Evolutionary conservation across 2,113 vertebrate genomes (phyloP), one percentile per base, ranked within the genome.

Genomic region (Leptobrachium ailaonicum): DNA sequence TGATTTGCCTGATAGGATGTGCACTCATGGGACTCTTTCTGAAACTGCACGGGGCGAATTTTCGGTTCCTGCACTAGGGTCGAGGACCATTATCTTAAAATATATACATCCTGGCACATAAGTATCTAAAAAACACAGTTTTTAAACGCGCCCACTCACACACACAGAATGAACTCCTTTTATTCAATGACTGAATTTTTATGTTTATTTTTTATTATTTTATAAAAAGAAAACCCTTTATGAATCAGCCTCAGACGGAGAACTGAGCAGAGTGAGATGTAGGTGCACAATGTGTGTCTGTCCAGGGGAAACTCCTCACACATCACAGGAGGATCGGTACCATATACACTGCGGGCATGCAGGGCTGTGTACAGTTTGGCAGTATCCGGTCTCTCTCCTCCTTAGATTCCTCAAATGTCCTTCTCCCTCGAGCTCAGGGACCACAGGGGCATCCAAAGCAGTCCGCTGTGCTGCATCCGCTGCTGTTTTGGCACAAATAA

Each of bases 331-430:
- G 54, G 79, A 81, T 81, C 64, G 47, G 64, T 69, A 64, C 53
- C 66, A 20, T 75, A 81, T 75, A 81, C 72, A 75, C 71, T 74
- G 71, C 79, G 41, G 50, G 79, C 79, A 81, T 81, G 79, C 79
- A 81, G 79, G 70, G 53, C 42, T 75, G 71, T 74, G 71, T 74
- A 75, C 71, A 68, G 64, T 81, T 64, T 81, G 72, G 79, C 71
- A 68, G 72, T 81, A 75, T 75, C 41, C 71, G 45, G 45, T 50
- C 64, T 67, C 4, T 69, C 13, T 73, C 72, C 64, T 56, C 50
- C 13, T 9, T 20, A 74, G 78, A 75, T 53, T 54, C 50, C 42
- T 69, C 42, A 45, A 13, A 10, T 32, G 32, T 32, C 53, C 41
- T 32, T 53, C 69, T n/a, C 50, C 41, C 20, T 56, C 47, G 12